Conservation (phyloP, 2,113 vertebrate genomes). For the Oreotrochilus melanogaster region DNA sequence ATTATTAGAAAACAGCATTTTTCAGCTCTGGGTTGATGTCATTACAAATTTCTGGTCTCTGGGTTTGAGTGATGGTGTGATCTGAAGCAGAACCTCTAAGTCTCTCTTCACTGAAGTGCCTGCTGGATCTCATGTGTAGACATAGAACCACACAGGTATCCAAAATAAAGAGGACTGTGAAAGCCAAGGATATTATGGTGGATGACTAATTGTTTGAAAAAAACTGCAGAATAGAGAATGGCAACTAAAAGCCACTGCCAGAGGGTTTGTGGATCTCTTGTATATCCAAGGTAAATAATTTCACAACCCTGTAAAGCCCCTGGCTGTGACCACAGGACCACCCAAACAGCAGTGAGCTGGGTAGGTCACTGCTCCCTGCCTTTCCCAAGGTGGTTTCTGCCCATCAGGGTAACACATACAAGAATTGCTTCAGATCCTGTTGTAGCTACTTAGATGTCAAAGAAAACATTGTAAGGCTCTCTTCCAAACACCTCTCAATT, state of each 20-base stretch:
- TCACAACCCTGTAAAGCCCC: background rate
- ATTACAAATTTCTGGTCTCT: background rate
- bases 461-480: background rate
- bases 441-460: background rate
- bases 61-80: background rate
- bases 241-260: background rate
- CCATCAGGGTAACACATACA: accelerated
- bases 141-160: accelerated
- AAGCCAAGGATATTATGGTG: accelerated
- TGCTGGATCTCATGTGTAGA: no score
- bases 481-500: background rate
- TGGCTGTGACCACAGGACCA: background rate
- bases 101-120: no score
- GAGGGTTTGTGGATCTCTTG: accelerated
- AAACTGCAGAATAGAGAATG: background rate
- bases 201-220: accelerated
- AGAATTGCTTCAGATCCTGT: background rate
- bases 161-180: background rate
- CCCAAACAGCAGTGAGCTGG: background rate
- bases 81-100: no score
- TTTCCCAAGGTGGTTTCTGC: background rate
- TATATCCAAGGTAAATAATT: background rate
- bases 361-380: background rate
- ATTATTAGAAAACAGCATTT: background rate
- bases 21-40: background rate